Evolutionary conservation across 2,888 invertebrate genomes (phyloP).

Genomic region (Napeogenes sylphis): DNA sequence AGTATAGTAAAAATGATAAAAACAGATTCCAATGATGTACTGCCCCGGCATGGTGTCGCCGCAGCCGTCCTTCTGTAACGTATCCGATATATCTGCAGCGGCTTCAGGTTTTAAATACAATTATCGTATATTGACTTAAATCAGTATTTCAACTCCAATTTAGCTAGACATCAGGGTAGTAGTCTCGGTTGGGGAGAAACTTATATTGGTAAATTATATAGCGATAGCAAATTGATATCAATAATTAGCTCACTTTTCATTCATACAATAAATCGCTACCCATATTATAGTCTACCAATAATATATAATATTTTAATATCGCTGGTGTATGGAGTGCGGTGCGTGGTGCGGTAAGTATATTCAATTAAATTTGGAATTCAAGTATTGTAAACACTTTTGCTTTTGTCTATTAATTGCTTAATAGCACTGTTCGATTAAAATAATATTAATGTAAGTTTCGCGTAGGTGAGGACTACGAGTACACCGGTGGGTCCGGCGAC

Average conservation of each 20-base stretch:
- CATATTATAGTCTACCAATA: conserved; percentile 21
- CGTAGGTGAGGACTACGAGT: conserved; percentile 72
- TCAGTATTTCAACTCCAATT: too few relatives aligned
- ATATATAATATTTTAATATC: conserved; percentile 10
- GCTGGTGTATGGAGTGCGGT: conserved; percentile 45
- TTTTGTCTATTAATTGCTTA: conserved; percentile 5
- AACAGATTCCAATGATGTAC: conserved; percentile 69
- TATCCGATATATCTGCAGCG: conserved; percentile 65
- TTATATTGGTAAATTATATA: not conserved
- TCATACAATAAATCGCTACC: not conserved
- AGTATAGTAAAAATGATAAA: not conserved
- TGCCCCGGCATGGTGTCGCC: conserved; percentile 71
- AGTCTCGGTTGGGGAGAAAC: not conserved
- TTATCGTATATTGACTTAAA: conserved; percentile 4
- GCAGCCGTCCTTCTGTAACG: conserved; percentile 71
- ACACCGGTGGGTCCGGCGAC: conserved; percentile 71
- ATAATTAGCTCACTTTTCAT: not conserved
- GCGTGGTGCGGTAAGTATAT: conserved; percentile 74
- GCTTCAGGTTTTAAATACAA: conserved; percentile 56
- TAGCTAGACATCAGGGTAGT: too few relatives aligned
- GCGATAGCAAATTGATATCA: not conserved
- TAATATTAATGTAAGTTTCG: conserved; percentile 11
- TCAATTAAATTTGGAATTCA: conserved; percentile 36
- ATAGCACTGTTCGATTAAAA: not conserved
- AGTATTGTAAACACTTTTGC: conserved; percentile 17